Conservation (phyloP, 2,888 invertebrate species). For the Chirona hameri region DNA sequence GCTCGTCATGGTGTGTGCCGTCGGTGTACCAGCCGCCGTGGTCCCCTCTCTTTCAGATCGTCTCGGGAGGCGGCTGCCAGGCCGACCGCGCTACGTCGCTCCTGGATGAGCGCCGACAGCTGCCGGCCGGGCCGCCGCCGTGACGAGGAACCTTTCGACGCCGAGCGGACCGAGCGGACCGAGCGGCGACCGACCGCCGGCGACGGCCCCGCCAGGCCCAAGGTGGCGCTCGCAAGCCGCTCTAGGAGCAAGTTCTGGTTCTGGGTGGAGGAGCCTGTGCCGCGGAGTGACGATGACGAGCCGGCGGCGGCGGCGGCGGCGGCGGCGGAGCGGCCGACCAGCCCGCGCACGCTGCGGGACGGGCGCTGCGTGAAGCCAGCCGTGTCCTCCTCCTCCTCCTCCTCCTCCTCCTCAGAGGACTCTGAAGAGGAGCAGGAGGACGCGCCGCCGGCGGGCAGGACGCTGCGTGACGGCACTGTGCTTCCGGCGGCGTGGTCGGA, state of each 20-base stretch:
- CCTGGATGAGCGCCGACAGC: neutral
- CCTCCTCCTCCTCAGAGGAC: neutral
- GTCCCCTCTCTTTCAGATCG: neutral
- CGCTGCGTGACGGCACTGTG: conserved; percentile 1
- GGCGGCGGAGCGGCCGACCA: neutral
- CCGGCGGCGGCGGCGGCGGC: too few relatives aligned
- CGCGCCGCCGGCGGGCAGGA: neutral
- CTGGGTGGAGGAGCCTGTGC: conserved; percentile 26
- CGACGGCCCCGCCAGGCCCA: neutral
- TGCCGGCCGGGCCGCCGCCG: neutral
- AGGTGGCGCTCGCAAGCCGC: conserved; percentile 6
- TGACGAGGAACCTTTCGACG: neutral
- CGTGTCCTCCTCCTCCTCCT: too few relatives aligned
- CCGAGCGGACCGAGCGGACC: neutral
- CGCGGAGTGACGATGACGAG: neutral
- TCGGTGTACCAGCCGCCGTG: neutral
- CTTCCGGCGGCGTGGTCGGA: neutral
- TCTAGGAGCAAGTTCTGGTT: conserved; percentile 26
- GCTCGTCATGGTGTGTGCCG: too few relatives aligned
- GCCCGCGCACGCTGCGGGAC: conserved; percentile 23
- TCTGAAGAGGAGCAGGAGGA: neutral
- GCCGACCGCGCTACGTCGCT: neutral
- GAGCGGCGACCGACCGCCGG: neutral
- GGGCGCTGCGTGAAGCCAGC: neutral
- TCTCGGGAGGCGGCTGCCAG: neutral